Conservation (phyloP, 2,113 vertebrate genomes). For the Podarcis cretensis region DNA sequence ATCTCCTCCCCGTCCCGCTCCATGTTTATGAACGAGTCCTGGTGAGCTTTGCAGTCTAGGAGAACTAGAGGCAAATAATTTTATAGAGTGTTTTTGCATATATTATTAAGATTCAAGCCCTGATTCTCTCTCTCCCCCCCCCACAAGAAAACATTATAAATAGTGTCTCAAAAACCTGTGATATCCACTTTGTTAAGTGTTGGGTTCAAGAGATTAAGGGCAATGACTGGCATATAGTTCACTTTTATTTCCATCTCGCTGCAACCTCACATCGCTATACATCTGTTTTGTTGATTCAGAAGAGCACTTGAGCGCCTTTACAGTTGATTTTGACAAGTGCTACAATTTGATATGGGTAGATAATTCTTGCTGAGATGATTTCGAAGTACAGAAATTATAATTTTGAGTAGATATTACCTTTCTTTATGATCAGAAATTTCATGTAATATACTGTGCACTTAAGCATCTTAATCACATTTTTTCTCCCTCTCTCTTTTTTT, state of each 20-base stretch:
- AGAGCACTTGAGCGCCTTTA: slow-evolving; percentile 93
- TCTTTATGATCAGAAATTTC: slow-evolving; percentile 85
- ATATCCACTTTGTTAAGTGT: slow-evolving; percentile 80
- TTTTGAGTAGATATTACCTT: slow-evolving; percentile 90
- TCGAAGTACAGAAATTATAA: slow-evolving; percentile 98
- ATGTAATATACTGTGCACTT: slow-evolving; percentile 83
- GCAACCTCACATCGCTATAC: slow-evolving; percentile 89
- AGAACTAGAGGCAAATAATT: slow-evolving; percentile 71
- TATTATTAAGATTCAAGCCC: slow-evolving; percentile 80
- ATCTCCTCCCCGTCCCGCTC: not conserved
- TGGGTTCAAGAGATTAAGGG: slow-evolving; percentile 82
- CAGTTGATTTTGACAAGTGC: slow-evolving; percentile 92
- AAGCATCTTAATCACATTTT: slow-evolving; percentile 81
- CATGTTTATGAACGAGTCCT: slow-evolving; percentile 55
- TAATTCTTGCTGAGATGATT: slow-evolving; percentile 99
- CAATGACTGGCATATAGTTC: slow-evolving; percentile 81
- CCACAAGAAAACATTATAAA: slow-evolving; percentile 53
- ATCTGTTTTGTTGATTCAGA: slow-evolving; percentile 99
- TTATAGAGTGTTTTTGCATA: slow-evolving; percentile 74
- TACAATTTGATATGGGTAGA: slow-evolving; percentile 92
- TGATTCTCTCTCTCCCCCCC: slow-evolving; percentile 64
- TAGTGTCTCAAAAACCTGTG: slow-evolving; percentile 75
- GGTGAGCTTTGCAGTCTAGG: slow-evolving; percentile 53
- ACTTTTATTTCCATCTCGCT: slow-evolving; percentile 86
- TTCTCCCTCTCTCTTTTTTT: slow-evolving; percentile 44